Base-by-base conservation (phyloP, 1,140 invertebrate species). In the Wiebesia pumilae region DNA sequence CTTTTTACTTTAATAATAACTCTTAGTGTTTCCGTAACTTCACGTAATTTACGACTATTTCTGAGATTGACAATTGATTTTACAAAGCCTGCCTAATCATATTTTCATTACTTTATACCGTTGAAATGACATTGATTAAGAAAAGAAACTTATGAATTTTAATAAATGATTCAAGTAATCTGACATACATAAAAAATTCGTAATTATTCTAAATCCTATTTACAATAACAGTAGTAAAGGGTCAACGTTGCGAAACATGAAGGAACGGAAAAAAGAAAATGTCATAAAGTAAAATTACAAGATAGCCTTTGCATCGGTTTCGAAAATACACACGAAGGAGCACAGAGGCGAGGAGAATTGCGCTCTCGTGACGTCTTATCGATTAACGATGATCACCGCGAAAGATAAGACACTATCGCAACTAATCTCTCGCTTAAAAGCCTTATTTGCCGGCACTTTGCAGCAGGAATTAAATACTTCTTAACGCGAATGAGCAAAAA, bases 271-370 rank as follows among this genome's bases (percentile, higher is more conserved):
- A 75, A 38, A 65, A 84, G 10, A 33, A n/a, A 62, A 73, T 43
- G 58, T 54, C 38, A 43, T 67, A 80, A 85, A 85, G 82, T 71
- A 84, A 85, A 85, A 79, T 85, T 79, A 69, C 75, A 80, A 79
- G 43, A 85, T 65, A 51, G 40, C 75, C 47, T 54, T 75, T 27
- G 27, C 21, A 43, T n/a, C 62, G 19, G 27, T 62, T 67, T 30
- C 69, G 0, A 40, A 9, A 27, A 40, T 24, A 54, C n/a, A 69
- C 2, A 47, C 19, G 35, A 30, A 75, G 10, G 71, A 24, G 35
- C 33, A 80, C 4, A 38, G 12, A 40, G 16, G 35, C 19, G 24
- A 38, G 65, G 27, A 71, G 58, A 69, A 85, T 19, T 30, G 38
- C 30, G 62, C 33, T n/a, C 47, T 79, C 54, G 77, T 71, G 77